These are phyloP conservation scores for Elysia chlorotica DNA, from an alignment of 1,140 invertebrate genomes.

Conservation along the genomic window DNA sequence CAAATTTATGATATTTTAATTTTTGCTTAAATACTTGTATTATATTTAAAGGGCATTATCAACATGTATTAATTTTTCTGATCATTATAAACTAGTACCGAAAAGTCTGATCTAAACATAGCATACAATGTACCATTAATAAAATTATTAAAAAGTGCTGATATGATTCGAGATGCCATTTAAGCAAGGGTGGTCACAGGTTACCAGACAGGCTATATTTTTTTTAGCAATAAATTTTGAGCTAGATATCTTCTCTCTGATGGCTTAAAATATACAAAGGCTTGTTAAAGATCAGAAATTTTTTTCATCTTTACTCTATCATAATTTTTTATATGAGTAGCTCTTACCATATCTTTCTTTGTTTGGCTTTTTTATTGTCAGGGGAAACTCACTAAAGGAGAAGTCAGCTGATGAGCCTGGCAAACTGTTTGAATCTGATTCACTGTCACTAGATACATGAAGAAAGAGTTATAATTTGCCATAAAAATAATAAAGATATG, in stretches of 20 bases:
- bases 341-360: conserved; percentile 24
- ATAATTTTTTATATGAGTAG: not conserved
- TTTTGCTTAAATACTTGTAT: too few species aligned
- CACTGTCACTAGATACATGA: conserved; percentile 56
- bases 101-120: too few species aligned
- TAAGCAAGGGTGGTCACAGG: not conserved
- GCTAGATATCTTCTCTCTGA: not conserved
- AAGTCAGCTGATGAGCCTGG: conserved; percentile 49
- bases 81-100: too few species aligned
- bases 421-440: conserved; percentile 46
- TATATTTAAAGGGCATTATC: too few species aligned
- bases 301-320: not conserved
- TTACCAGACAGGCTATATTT: not conserved
- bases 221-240: not conserved
- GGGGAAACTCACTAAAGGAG: conserved; percentile 17
- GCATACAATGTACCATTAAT: too few species aligned
- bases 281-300: not conserved
- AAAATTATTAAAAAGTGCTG: too few species aligned
- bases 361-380: conserved; percentile 12
- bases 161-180: too few species aligned
- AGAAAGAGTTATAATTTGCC: too few species aligned
- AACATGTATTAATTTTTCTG: too few species aligned
- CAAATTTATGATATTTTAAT: too few species aligned
- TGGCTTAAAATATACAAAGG: not conserved
- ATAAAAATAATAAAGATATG: too few species aligned